Percentiles rank a stretch among this genome's conserved stretches.
Conservation (phyloP, 2,888 invertebrate genomes). For the Coecobrya sp. region DNA sequence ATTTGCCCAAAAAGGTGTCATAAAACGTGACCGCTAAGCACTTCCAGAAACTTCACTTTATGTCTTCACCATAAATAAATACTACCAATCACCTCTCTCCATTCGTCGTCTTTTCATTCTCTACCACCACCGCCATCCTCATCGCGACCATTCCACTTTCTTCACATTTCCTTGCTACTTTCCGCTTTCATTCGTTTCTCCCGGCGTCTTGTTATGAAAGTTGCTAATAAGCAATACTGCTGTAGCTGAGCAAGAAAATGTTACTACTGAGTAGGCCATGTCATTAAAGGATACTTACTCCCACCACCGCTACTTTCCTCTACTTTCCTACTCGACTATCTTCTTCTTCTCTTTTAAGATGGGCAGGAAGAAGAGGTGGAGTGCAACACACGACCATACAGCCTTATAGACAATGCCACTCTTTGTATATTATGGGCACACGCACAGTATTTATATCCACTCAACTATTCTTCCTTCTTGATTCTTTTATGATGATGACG, state of each 20-base stretch:
- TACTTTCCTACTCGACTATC: not conserved
- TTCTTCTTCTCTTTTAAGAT: not conserved
- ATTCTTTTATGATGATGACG: not conserved
- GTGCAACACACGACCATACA: not conserved
- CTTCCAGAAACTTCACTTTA: not conserved
- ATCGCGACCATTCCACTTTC: not conserved
- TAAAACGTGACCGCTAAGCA: not conserved
- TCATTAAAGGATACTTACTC: not conserved
- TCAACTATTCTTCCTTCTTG: slow-evolving; percentile 12
- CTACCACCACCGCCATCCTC: not conserved
- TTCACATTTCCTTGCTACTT: not conserved
- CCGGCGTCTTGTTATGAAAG: not conserved
- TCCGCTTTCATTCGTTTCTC: not conserved
- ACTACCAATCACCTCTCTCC: not conserved
- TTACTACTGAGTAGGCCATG: not conserved
- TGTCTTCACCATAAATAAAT: not conserved
- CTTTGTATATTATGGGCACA: too few relatives aligned
- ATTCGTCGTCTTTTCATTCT: not conserved
- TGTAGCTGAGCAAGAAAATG: not conserved
- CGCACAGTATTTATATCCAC: slow-evolving; percentile 13
- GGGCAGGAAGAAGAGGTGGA: not conserved
- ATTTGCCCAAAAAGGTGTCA: too few relatives aligned
- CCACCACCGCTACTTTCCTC: not conserved
- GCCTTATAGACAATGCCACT: too few relatives aligned
- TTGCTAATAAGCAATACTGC: slow-evolving; percentile 25